Evolutionary conservation across 30 jellyfish, hydroid and myxozoan species (phyloP), one percentile per base, ranked within the genome.

Genomic region (Aurelia sp.): DNA sequence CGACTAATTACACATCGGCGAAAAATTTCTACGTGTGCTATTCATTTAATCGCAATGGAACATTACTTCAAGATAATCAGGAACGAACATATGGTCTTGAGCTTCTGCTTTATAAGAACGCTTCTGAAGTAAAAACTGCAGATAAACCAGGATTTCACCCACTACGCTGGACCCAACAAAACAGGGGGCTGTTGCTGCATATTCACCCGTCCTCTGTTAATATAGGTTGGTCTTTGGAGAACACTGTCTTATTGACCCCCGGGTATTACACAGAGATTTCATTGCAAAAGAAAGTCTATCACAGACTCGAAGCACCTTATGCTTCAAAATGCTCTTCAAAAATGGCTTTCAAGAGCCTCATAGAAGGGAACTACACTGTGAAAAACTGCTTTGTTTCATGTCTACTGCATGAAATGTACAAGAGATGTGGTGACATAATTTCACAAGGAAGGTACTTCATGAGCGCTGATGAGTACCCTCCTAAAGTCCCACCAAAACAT

Each of bases 41-140:
- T 55, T 31, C 86, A 4, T 75, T 75, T 19, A 75, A 75, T 19
- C 59, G 57, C 18, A 52, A 75, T 55, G 86, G 76, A 2, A 10
- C 76, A 11, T 23, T 59, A 13, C 23, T 9, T 11, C 86, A 75
- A 47, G 6, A 33, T 0, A 21, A 15, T 31, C 18, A n/a, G 5
- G 86, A 58, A 51, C 27, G 59, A 73, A 30, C 11, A 9, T 44
- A 75, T 55, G 86, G 86, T 10, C 35, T 75, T 33, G 86, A 75
- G 3, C 33, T 59, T 22, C 50, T 75, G 10, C 20, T 75, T 76
- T 52, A 22, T 23, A 75, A 73, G 84, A 73, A 73, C 13, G 64
- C 3, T 4, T 27, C 79, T 3, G 79, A 33, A 23, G 10, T 44
- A 5, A 13, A 7, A 5, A 44, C 55, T 7, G 16, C 9, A 44